These are phyloP conservation scores for Aphyosemion australe DNA, from an alignment of 2,113 vertebrate genomes.

Conservation along the genomic window DNA sequence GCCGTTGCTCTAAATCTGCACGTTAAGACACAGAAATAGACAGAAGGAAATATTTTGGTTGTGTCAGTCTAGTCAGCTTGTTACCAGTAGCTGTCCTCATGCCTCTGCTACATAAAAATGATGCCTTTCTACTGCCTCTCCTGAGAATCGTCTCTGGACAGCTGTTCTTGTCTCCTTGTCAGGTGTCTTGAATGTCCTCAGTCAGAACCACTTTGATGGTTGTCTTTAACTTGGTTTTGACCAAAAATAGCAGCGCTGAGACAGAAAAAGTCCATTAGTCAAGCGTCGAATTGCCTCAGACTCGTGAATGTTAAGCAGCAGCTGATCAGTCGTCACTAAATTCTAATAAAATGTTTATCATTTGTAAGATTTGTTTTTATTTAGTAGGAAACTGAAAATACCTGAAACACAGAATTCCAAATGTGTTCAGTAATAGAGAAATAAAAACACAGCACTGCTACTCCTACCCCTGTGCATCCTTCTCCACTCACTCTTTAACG, in stretches of 20 bases:
- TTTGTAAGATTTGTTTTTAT: background rate
- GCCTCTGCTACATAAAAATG: background rate
- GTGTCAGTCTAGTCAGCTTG: conserved; percentile 4
- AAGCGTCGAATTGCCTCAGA: too few species aligned
- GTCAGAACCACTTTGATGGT: background rate
- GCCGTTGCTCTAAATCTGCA: background rate
- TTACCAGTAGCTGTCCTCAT: background rate
- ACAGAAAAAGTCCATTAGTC: too few species aligned
- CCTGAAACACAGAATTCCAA: background rate
- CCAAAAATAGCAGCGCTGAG: too few species aligned
- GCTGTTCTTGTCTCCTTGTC: background rate
- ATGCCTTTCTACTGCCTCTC: background rate
- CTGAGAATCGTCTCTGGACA: background rate
- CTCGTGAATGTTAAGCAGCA: background rate
- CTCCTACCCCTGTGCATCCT: conserved; percentile 9
- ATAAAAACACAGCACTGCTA: conserved; percentile 17
- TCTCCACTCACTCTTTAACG: conserved; percentile 24
- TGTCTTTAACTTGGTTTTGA: background rate
- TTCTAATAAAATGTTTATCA: background rate
- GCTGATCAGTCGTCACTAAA: background rate
- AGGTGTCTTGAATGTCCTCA: background rate
- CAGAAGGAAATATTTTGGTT: background rate
- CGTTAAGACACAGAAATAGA: background rate
- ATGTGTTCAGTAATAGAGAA: conserved; percentile 8
- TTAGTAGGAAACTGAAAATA: background rate